Evolutionary conservation across 2,113 vertebrate species (phyloP), one percentile per base, ranked within the genome.

Genomic region (Solea solea): DNA sequence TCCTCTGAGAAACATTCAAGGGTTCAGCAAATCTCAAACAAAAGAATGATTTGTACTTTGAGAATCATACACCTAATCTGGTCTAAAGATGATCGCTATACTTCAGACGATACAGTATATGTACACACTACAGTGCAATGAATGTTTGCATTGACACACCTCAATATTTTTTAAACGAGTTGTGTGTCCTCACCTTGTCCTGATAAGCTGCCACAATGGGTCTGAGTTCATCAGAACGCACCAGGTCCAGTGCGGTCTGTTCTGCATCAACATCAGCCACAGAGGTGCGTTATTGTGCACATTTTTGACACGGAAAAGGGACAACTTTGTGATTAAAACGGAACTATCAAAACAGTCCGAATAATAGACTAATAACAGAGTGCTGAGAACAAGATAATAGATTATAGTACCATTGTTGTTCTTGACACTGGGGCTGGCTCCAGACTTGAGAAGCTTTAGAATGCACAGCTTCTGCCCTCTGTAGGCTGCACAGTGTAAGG

Each of bases 401-500:
- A 76, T 88, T 21, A 21, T 21, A 21, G 70, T 81, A 98, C 96
- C 94, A 39, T 94, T 95, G 83, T 90, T 95, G 86, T 98, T 98
- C 84, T 81, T 95, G 76, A 93, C 78, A 80, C 80, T 91, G 21
- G 92, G 89, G 72, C 91, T 90, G 67, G 96, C 96, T 72, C 96
- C 96, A 80, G 76, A 94, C 91, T 93, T 95, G 0, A 98, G 93
- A 71, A 98, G 96, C 53, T 95, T 95, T 70, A 95, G 51, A 45
- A 94, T 92, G 88, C 96, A 97, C 16, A 94, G 94, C 73, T 95
- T 96, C 78, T 96, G 96, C 74, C 95, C 95, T 66, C 96, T 96
- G 88, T 96, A 96, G 1, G 96, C 94, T 13, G 96, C 96, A 84
- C 96, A 95, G 68, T 98, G 97, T 84, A 98, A 86, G 1, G 96